These are phyloP conservation scores for Phalera bucephala DNA, from an alignment of 2,888 invertebrate species.

Conservation along the genomic window DNA sequence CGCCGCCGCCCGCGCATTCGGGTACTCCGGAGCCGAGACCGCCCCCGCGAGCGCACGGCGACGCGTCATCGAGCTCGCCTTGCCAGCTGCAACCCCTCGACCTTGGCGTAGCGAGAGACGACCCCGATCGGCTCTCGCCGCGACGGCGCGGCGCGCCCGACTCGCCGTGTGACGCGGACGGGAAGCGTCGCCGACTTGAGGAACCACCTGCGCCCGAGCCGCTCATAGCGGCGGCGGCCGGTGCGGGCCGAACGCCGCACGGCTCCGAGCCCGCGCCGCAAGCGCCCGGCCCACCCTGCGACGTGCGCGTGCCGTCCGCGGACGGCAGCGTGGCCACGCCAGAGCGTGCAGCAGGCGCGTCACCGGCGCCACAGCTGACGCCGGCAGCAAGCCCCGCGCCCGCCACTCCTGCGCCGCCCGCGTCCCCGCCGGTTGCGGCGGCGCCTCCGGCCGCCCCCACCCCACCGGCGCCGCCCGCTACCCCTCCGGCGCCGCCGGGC, in stretches of 20 bases:
- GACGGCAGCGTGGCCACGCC: conserved; percentile 84
- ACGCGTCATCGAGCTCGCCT: conserved; percentile 59
- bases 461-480: conserved; percentile 74
- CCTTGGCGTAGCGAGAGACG: conserved; percentile 87
- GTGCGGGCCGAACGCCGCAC: conserved; percentile 86
- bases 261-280: conserved; percentile 76
- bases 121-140: conserved; percentile 83
- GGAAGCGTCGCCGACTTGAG: conserved; percentile 85
- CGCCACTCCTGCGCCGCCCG: conserved; percentile 63
- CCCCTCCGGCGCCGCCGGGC: conserved; percentile 65
- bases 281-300: conserved; percentile 71
- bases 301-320: conserved; percentile 84
- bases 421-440: conserved; percentile 55
- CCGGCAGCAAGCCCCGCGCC: conserved; percentile 70
- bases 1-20: conserved; percentile 83
- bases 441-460: conserved; percentile 60
- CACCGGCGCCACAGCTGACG: conserved; percentile 63
- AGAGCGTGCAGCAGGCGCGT: conserved; percentile 75
- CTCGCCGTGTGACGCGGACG: conserved; percentile 82
- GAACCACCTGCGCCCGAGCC: conserved; percentile 87
- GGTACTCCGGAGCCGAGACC: conserved; percentile 80
- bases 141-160: conserved; percentile 85
- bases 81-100: conserved; percentile 92
- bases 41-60: conserved; percentile 58
- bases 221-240: conserved; percentile 87